These are phyloP conservation scores for Circaetus gallicus DNA, from an alignment of 2,113 vertebrate species.

Conservation along the genomic window DNA sequence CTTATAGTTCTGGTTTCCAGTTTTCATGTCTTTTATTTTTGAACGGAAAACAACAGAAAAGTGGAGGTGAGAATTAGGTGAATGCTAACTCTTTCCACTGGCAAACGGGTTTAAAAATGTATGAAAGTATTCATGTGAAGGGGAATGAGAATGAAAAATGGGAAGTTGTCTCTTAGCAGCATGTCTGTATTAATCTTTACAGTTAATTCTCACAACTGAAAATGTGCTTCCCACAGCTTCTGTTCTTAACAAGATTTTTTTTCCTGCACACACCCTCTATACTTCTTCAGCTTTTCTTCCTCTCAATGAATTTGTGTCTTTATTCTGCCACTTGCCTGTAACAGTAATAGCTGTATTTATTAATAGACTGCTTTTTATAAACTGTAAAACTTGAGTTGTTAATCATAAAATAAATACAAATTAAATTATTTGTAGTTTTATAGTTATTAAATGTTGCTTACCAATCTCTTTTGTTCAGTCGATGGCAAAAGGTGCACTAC, in stretches of 20 bases:
- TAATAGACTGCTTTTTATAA: background rate
- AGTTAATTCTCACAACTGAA: background rate
- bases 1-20: background rate
- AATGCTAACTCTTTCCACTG: background rate
- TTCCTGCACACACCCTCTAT: background rate
- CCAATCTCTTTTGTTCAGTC: background rate
- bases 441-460: background rate
- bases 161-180: background rate
- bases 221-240: background rate
- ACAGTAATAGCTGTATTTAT: background rate
- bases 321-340: background rate
- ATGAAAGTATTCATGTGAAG: background rate
- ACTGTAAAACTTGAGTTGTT: background rate
- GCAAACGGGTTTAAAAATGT: background rate
- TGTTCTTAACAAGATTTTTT: background rate
- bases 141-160: background rate
- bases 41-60: background rate
- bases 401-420: background rate
- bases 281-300: background rate
- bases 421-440: background rate
- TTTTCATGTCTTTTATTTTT: background rate
- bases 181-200: background rate
- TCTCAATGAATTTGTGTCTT: background rate
- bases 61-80: background rate
- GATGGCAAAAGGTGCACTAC: background rate